phyloP scores from a whole-genome alignment of 2,797 vertebrate species.

The Bufotes viridis region DNA sequence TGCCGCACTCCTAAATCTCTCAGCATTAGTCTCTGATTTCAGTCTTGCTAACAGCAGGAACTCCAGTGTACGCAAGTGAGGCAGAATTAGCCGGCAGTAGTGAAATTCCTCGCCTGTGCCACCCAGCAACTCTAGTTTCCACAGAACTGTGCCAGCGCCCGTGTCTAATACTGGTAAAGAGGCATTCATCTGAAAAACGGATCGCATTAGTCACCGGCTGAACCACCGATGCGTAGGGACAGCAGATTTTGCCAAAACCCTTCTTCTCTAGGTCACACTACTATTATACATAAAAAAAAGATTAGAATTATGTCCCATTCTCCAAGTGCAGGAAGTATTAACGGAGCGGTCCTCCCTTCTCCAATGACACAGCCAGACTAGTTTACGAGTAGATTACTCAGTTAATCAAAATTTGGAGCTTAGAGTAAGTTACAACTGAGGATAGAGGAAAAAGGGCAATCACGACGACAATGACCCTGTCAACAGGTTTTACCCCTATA shows the following conservation, averaged over 20 bases:
- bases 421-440: too few relatives aligned
- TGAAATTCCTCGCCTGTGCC: constrained; percentile 2
- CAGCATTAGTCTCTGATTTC: constrained; percentile 46
- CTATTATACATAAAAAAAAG: neutral
- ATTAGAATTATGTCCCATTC: too few relatives aligned
- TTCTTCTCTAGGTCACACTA: neutral
- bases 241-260: too few relatives aligned
- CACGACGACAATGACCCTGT: too few relatives aligned
- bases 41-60: constrained; percentile 44
- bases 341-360: neutral
- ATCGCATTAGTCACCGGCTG: neutral
- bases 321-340: neutral
- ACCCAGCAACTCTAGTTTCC: neutral
- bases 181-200: neutral
- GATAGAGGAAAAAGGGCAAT: too few relatives aligned
- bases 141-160: neutral
- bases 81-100: neutral
- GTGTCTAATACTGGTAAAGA: neutral
- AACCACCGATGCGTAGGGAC: neutral
- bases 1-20: constrained; percentile 48
- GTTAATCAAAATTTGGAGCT: too few relatives aligned
- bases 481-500: too few relatives aligned
- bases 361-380: neutral
- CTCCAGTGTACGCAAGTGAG: neutral
- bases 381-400: neutral